A percentile compares a stretch with the other conserved stretches of the same genome.
Evolutionary conservation across 2,113 vertebrate genomes (phyloP).

Genomic region (Smithornis capensis): DNA sequence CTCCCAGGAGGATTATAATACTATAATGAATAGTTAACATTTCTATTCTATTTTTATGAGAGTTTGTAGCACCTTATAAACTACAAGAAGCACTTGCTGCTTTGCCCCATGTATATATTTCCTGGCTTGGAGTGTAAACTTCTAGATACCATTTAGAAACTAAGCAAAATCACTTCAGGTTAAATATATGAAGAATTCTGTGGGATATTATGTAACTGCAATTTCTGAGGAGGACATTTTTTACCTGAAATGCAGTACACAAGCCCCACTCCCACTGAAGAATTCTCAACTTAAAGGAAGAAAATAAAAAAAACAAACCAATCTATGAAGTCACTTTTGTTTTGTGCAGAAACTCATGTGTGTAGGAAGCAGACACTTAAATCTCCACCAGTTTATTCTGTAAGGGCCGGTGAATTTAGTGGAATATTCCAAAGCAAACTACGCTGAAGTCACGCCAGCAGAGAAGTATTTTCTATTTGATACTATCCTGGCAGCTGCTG

Average conservation of each 20-base stretch:
- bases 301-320: too few relatives aligned
- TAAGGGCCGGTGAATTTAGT: background rate
- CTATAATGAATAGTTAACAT: background rate
- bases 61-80: background rate
- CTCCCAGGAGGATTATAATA: background rate
- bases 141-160: background rate
- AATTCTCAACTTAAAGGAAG: background rate
- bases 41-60: slow-evolving; percentile 3
- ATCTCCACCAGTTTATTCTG: background rate
- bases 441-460: fast-evolving
- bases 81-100: background rate
- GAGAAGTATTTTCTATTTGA: background rate
- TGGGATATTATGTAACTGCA: background rate
- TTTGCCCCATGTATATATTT: background rate
- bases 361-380: background rate
- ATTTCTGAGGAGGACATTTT: background rate
- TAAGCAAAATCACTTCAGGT: background rate
- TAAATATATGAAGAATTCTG: background rate
- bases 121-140: background rate
- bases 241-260: background rate
- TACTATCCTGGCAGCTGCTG: background rate
- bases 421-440: slow-evolving; percentile 21
- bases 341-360: background rate
- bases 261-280: too few relatives aligned
- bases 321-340: background rate